Percentiles rank a stretch among this genome's conserved stretches.
phyloP scores from a whole-genome alignment of 2,113 vertebrate genomes.

The Cinclus cinclus region DNA sequence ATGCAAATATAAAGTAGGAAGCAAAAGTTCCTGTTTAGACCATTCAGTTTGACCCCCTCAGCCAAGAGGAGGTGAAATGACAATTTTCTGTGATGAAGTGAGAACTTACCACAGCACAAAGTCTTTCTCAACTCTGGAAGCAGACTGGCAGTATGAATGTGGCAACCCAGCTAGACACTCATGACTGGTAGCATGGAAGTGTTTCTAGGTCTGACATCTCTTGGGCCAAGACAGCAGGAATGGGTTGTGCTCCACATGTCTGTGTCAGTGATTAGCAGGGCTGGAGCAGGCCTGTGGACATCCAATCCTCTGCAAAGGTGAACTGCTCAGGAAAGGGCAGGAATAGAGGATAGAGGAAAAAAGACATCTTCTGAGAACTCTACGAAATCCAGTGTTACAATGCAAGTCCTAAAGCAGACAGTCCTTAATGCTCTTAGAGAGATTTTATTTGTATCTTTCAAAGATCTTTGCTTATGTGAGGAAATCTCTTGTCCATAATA shows the following conservation, averaged over 20 bases:
- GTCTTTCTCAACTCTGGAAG: neutral
- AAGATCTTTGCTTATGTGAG: neutral
- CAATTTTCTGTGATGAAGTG: neutral
- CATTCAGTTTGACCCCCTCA: neutral
- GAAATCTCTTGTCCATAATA: neutral
- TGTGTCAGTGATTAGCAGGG: neutral
- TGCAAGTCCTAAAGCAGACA: neutral
- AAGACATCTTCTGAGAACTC: neutral
- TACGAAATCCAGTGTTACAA: neutral
- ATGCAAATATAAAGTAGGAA: neutral
- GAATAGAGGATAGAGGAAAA: neutral
- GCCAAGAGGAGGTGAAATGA: neutral
- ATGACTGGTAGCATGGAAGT: rapidly evolving
- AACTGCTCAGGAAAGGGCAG: neutral
- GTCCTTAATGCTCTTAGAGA: neutral
- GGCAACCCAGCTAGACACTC: neutral
- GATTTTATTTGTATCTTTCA: neutral
- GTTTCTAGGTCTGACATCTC: neutral
- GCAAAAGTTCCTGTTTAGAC: neutral
- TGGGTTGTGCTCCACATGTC: neutral
- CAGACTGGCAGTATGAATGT: neutral
- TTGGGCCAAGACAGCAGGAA: neutral
- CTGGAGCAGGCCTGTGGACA: neutral
- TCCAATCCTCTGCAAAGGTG: neutral
- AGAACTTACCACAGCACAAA: neutral